Conservation (phyloP, 2,888 invertebrate species). For the Odontothrips loti region DNA sequence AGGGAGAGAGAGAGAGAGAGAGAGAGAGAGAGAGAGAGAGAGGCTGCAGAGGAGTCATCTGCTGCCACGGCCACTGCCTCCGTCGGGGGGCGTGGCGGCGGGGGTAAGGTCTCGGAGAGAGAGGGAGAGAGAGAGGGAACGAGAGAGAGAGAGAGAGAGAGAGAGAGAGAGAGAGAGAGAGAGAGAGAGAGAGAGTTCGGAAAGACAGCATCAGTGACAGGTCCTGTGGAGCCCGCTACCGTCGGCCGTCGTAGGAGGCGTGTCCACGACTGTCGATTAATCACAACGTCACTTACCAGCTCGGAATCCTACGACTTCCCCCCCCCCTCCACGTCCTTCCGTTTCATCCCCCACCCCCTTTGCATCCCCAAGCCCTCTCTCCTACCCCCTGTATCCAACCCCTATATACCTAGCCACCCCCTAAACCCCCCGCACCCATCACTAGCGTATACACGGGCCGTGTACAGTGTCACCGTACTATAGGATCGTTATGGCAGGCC, state of each 20-base stretch:
- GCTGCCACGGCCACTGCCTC: too few relatives aligned
- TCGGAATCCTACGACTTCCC: background rate
- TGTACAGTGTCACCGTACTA: too few relatives aligned
- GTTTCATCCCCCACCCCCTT: background rate
- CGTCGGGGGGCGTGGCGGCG: constrained; percentile 32
- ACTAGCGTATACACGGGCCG: too few relatives aligned
- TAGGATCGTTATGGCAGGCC: too few relatives aligned
- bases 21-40: constrained; percentile 36
- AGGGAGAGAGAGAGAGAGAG: constrained; percentile 34
- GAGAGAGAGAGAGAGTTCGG: background rate
- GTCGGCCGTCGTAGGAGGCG: background rate
- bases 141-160: background rate
- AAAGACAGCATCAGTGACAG: constrained; percentile 15
- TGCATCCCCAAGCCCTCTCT: background rate
- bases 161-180: background rate
- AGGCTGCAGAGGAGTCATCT: constrained; percentile 34
- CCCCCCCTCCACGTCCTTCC: background rate
- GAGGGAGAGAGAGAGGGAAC: background rate
- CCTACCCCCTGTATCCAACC: too few relatives aligned
- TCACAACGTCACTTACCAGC: constrained; percentile 18
- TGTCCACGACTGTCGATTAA: constrained; percentile 3
- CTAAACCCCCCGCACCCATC: too few relatives aligned
- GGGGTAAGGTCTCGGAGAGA: constrained; percentile 34
- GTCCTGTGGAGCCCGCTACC: background rate
- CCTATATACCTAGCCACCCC: too few relatives aligned